phyloP scores from a whole-genome alignment of 2,113 vertebrate genomes.

The Menura novaehollandiae region DNA sequence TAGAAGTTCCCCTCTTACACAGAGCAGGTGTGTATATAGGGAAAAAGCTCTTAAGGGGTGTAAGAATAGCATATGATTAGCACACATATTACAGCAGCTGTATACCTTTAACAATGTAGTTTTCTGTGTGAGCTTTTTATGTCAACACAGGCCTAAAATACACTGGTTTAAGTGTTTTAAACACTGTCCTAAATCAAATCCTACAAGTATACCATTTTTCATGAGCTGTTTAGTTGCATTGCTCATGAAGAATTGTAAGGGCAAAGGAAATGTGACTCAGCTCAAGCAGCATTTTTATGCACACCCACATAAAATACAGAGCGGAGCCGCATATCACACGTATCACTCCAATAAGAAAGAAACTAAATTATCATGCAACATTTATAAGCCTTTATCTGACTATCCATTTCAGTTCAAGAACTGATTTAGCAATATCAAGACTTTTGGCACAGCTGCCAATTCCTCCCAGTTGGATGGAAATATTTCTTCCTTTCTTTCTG shows the following conservation, averaged over 20 bases:
- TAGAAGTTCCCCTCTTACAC: not conserved
- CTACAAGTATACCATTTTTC: not conserved
- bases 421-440: not conserved
- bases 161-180: not conserved
- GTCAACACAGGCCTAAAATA: not conserved
- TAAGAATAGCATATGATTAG: not conserved
- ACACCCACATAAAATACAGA: not conserved
- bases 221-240: not conserved
- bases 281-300: not conserved
- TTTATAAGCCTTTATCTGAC: not conserved
- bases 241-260: not conserved
- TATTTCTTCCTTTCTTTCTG: not conserved
- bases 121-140: not conserved
- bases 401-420: not conserved
- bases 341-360: not conserved
- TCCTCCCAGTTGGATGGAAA: not conserved
- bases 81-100: not conserved
- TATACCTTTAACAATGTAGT: not conserved
- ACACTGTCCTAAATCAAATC: not conserved
- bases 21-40: not conserved
- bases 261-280: not conserved
- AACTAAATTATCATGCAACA: not conserved
- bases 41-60: not conserved
- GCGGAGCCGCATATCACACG: rapidly evolving
- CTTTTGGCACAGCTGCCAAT: not conserved